Conservation (phyloP, 2,797 vertebrate species). For the Podarcis lilfordi region DNA sequence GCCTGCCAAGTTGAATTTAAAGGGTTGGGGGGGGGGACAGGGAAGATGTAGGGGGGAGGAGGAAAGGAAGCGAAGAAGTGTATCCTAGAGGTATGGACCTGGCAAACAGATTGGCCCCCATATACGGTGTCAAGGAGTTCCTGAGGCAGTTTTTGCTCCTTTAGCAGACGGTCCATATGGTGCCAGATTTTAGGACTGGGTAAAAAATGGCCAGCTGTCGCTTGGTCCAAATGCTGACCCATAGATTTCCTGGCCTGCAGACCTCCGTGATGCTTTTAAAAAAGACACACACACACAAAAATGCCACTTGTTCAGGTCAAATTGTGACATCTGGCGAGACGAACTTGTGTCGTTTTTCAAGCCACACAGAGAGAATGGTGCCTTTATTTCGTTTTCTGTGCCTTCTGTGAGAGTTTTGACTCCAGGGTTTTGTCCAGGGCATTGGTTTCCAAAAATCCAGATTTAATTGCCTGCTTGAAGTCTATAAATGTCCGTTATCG, state of each 20-base stretch:
- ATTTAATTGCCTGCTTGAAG: too few species aligned
- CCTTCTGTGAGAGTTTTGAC: not conserved
- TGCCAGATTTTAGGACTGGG: not conserved
- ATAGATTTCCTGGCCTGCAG: not conserved
- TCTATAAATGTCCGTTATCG: not conserved
- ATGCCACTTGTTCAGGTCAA: not conserved
- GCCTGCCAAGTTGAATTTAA: conserved; percentile 66
- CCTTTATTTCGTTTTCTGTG: not conserved
- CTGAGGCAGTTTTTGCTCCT: not conserved
- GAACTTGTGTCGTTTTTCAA: not conserved
- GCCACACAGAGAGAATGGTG: not conserved
- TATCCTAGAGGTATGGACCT: not conserved
- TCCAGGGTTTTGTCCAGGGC: not conserved
- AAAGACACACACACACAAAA: not conserved
- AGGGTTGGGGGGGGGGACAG: too few species aligned
- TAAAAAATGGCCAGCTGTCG: not conserved
- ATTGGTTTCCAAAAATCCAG: not conserved
- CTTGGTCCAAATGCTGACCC: not conserved
- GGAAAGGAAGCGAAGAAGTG: too few species aligned
- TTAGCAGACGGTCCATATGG: conserved; percentile 5
- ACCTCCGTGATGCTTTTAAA: too few species aligned
- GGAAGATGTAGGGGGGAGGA: too few species aligned
- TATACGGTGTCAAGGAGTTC: not conserved
- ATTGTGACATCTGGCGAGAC: not conserved
- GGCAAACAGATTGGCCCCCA: not conserved